Conservation (phyloP, 2,797 vertebrate species). For the Pitangus sulphuratus region DNA sequence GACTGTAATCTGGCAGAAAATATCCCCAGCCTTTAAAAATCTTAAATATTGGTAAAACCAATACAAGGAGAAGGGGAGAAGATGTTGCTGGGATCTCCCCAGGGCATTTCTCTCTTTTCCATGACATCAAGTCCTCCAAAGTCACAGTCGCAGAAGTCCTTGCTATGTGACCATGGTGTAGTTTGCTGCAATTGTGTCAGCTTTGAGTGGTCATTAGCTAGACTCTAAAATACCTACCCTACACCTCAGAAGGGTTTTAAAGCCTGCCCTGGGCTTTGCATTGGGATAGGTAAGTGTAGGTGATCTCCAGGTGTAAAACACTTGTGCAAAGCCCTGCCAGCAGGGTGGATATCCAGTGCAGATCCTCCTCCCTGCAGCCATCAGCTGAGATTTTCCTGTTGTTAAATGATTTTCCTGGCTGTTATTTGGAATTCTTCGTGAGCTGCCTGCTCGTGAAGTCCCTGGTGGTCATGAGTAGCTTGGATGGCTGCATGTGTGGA, state of each 20-base stretch:
- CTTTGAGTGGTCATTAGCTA: not conserved
- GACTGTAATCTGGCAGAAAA: not conserved
- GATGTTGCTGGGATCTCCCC: not conserved
- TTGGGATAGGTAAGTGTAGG: accelerated
- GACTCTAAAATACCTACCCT: not conserved
- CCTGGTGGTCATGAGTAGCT: not conserved
- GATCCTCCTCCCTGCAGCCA: not conserved
- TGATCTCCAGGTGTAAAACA: not conserved
- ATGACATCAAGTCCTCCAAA: not conserved
- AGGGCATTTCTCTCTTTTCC: not conserved
- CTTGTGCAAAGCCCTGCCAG: not conserved
- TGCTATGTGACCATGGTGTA: not conserved
- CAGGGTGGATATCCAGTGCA: not conserved
- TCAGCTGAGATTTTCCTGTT: not conserved
- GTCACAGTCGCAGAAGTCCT: not conserved
- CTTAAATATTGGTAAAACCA: not conserved
- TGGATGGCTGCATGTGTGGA: not conserved
- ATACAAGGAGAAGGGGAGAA: not conserved
- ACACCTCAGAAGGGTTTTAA: not conserved
- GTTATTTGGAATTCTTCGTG: not conserved
- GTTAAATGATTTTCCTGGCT: not conserved
- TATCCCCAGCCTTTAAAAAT: not conserved
- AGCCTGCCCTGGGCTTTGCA: not conserved
- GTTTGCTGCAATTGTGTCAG: not conserved
- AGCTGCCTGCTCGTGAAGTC: not conserved